Base-by-base conservation (phyloP, 2,888 invertebrate genomes). In the Acanthosepion lycidas region DNA sequence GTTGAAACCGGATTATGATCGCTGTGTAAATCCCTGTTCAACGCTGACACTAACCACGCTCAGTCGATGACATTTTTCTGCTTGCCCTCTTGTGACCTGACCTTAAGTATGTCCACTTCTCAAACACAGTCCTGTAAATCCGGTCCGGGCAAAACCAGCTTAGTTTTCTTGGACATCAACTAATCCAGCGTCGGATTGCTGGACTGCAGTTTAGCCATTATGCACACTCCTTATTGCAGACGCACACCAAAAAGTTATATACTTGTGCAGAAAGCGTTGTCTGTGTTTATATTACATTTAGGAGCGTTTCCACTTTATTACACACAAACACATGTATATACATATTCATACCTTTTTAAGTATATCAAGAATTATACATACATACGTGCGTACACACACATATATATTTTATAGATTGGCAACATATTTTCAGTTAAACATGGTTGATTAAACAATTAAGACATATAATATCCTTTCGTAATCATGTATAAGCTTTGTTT, bases 51-150 rank as follows among this genome's bases (percentile, higher is more conserved):
- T 78, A 33, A n/a, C 78, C 78, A 78, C 78, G 33, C n/a, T 78
- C 78, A 78, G n/a, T 18, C 78, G 78, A 78, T 78, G 78, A 78
- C 78, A 78, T 78, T 78, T 78, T 78, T 78, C 78, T 78, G 78
- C n/a, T n/a, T 33, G 33, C 15, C 78, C 78, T 78, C 78, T 78
- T 78, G 78, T 78, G 78, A 78, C 78, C 78, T 78, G 78, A 78
- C 78, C 78, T 78, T 78, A 78, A 78, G 78, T 78, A 78, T 0
- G 78, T 78, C 78, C 78, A 78, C 78, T 78, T 78, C 78, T 78
- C 78, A n/a, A n/a, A 78, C 78, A 78, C 33, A n/a, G 78, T 78
- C 78, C 78, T 78, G n/a, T 78, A 78, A 78, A 78, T 78, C 78
- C 78, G 78, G 20, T 78, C 78, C 78, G 78, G 78, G 78, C n/a